Base-by-base conservation (phyloP, 92 coral and sea anemone genomes). In the Metridium senile region DNA sequence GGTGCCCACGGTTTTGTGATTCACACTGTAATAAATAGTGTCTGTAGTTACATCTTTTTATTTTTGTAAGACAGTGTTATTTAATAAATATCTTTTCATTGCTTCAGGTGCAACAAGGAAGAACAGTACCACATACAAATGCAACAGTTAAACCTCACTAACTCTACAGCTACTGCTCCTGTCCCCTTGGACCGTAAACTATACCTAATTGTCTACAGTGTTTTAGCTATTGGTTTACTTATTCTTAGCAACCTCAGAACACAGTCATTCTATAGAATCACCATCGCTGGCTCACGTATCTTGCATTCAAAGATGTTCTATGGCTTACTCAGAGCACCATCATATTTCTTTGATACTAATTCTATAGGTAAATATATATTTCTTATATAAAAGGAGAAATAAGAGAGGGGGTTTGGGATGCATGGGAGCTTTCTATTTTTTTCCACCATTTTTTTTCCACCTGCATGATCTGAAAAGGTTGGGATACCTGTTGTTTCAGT, bases 281-380 rank as follows among this genome's bases (percentile, higher is more conserved):
- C 90, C 31, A 56, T 86, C 57, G 73, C 78, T 54, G 89, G 85
- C 32, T 81, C 90, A 23, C 86, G 90, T 16, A 81, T 58, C 21
- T 33, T 86, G 25, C 90, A 86, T 27, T 83, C 75, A 32, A 67
- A 71, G 33, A 86, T 86, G 90, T 81, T 86, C 43, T 56, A 74
- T 43, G 68, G 81, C 35, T 62, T 81, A 59, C 58, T 86, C 21
- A 68, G 86, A 52, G 90, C 86, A 26, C 86, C 90, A 6, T 75
- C 79, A 3, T 86, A 81, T 67, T 86, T 86, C 82, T 86, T 86
- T 34, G 86, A 86, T 61, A 86, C 86, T 26, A 86, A 86, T 70
- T 86, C 90, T 31, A 86, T 86, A 18, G 90, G 90, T 86, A 56
- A 20, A 85, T 82, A 7, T 47, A n/a, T n/a, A n/a, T n/a, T n/a